A percentile compares a stretch with the other conserved stretches of the same genome.
Conservation (phyloP, 2,888 invertebrate species). For the Myopa testacea region DNA sequence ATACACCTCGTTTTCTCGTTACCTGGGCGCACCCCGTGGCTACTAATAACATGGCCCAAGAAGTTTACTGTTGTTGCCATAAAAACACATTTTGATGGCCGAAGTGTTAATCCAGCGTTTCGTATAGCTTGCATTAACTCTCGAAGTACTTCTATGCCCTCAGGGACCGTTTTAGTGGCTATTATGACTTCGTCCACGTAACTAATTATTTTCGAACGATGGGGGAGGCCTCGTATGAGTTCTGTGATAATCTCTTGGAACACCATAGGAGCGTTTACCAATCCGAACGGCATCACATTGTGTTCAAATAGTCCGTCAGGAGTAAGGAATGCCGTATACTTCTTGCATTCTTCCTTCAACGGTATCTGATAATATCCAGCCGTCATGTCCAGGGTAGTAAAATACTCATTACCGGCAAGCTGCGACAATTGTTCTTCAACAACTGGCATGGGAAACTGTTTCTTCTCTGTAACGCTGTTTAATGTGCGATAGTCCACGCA, state of each 20-base stretch:
- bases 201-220: conserved; percentile 23
- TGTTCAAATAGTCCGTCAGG: conserved; percentile 57
- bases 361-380: conserved; percentile 31
- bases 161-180: neutral
- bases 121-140: conserved; percentile 36
- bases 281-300: conserved; percentile 57
- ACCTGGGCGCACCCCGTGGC: conserved; percentile 38
- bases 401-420: neutral
- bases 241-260: conserved; percentile 55
- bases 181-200: conserved; percentile 39
- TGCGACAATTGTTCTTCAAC: conserved; percentile 12
- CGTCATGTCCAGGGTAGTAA: conserved; percentile 20
- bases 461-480: conserved; percentile 11
- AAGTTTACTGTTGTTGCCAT: conserved; percentile 42
- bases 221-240: conserved; percentile 22
- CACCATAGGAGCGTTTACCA: conserved; percentile 54
- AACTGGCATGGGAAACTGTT: conserved; percentile 18
- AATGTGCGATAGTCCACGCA: neutral
- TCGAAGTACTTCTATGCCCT: conserved; percentile 14
- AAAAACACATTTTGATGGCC: conserved; percentile 48
- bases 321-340: conserved; percentile 52
- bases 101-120: conserved; percentile 38
- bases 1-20: conserved; percentile 39
- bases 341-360: conserved; percentile 47
- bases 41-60: conserved; percentile 38